Evolutionary conservation across 2,888 invertebrate species (phyloP).

Genomic region (Lucinisca nassula): DNA sequence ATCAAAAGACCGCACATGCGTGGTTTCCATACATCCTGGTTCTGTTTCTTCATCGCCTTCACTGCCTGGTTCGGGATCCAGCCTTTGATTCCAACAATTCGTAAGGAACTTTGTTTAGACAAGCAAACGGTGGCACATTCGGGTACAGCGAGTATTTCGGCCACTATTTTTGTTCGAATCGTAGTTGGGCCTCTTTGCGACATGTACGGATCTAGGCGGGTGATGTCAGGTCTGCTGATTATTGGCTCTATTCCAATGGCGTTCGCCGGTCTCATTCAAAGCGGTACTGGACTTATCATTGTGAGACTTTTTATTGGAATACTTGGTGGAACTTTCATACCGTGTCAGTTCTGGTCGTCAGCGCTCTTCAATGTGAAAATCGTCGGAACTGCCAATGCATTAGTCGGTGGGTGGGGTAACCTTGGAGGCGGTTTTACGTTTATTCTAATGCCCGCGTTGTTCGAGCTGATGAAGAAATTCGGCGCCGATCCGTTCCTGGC

Average conservation of each 20-base stretch:
- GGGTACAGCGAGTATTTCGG: conserved; percentile 43
- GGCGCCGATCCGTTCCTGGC: conserved; percentile 24
- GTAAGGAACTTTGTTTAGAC: conserved; percentile 39
- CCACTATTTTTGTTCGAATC: conserved; percentile 47
- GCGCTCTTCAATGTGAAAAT: conserved; percentile 59
- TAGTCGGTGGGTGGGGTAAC: conserved; percentile 62
- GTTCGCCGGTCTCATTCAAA: conserved; percentile 40
- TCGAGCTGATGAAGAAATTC: conserved; percentile 35
- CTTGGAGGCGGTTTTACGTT: conserved; percentile 27
- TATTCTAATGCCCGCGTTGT: conserved; percentile 34
- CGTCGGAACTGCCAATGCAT: conserved; percentile 56
- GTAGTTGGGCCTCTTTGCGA: conserved; percentile 59
- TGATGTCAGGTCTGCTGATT: conserved; percentile 52
- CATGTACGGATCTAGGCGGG: conserved; percentile 45
- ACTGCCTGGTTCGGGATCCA: conserved; percentile 62
- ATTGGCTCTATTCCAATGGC: conserved; percentile 53
- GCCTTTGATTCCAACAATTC: conserved; percentile 58
- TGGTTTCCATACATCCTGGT: conserved; percentile 58
- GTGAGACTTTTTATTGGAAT: conserved; percentile 48
- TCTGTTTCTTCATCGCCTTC: conserved; percentile 55
- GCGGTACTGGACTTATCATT: conserved; percentile 38
- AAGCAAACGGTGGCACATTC: conserved; percentile 45
- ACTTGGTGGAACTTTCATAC: conserved; percentile 54
- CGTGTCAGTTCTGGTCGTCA: conserved; percentile 58
- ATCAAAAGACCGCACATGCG: conserved; percentile 58